Percentiles rank a stretch among this genome's conserved stretches.
phyloP scores from a whole-genome alignment of 2,113 vertebrate species.

The Albula goreensis region DNA sequence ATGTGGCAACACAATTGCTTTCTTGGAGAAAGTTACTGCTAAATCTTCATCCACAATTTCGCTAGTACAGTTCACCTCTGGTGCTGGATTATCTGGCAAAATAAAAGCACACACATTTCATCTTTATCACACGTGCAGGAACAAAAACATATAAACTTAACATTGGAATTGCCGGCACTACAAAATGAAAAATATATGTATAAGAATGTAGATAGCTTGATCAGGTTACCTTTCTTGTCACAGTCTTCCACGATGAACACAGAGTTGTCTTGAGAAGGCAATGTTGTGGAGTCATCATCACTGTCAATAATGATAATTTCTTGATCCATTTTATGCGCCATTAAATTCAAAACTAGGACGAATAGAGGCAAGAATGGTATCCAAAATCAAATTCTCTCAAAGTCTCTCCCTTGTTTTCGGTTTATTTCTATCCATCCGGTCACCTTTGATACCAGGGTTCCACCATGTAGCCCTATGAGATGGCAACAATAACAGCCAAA shows the following conservation, averaged over 20 bases:
- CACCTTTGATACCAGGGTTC: too few relatives aligned
- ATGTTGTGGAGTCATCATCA: conserved; percentile 37
- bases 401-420: too few relatives aligned
- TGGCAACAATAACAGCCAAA: too few relatives aligned
- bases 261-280: conserved; percentile 39
- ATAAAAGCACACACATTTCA: background rate
- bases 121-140: background rate
- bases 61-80: conserved; percentile 32
- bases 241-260: conserved; percentile 55
- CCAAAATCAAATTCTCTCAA: background rate
- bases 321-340: conserved; percentile 15
- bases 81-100: background rate
- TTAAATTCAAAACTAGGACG: background rate
- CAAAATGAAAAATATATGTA: background rate
- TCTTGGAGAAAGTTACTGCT: conserved; percentile 63
- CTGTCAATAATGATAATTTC: conserved; percentile 63
- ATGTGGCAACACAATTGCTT: conserved; percentile 65
- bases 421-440: too few relatives aligned
- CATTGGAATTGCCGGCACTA: background rate
- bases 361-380: background rate
- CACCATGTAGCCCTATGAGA: too few relatives aligned
- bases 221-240: conserved; percentile 19
- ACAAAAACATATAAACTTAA: conserved; percentile 17
- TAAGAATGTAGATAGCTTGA: background rate
- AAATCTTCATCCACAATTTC: conserved; percentile 64